Conservation (phyloP, 2,888 invertebrate genomes). For the Rotaria magnacalcarata region DNA sequence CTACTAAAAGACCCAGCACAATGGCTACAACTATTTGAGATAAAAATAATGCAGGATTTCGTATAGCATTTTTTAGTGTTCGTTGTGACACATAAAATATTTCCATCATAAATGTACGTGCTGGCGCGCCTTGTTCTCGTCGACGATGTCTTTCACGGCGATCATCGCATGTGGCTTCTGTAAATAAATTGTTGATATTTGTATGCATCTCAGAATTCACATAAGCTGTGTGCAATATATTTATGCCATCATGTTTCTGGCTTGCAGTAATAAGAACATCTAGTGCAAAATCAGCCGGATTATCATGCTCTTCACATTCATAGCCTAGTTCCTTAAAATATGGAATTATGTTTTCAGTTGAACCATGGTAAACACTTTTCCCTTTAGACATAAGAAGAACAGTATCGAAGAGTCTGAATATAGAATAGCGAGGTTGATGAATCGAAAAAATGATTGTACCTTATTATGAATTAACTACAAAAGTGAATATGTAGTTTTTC, state of each 20-base stretch:
- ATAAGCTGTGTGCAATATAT: neutral
- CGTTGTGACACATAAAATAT: conserved; percentile 22
- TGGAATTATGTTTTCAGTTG: conserved; percentile 44
- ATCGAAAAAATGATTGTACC: conserved; percentile 48
- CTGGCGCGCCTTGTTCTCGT: neutral
- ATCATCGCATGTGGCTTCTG: no score
- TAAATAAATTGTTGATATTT: neutral
- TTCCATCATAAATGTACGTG: neutral
- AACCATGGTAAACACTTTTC: conserved; percentile 56
- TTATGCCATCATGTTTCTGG: neutral
- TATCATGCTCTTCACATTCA: neutral
- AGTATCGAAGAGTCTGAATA: conserved; percentile 51
- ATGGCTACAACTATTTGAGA: conserved; percentile 53
- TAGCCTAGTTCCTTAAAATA: neutral
- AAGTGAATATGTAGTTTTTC: no score
- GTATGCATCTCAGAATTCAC: neutral
- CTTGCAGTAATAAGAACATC: conserved; percentile 43
- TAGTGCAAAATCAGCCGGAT: conserved; percentile 12
- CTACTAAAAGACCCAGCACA: conserved; percentile 56
- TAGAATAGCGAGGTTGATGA: conserved; percentile 27
- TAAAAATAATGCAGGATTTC: neutral
- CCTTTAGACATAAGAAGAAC: conserved; percentile 55
- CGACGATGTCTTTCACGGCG: neutral
- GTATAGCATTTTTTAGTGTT: neutral
- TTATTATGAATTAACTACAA: no score